Percentiles rank a stretch among this genome's conserved stretches.
Evolutionary conservation across 2,888 invertebrate genomes (phyloP).

Genomic region (Chrysolina haemoptera): DNA sequence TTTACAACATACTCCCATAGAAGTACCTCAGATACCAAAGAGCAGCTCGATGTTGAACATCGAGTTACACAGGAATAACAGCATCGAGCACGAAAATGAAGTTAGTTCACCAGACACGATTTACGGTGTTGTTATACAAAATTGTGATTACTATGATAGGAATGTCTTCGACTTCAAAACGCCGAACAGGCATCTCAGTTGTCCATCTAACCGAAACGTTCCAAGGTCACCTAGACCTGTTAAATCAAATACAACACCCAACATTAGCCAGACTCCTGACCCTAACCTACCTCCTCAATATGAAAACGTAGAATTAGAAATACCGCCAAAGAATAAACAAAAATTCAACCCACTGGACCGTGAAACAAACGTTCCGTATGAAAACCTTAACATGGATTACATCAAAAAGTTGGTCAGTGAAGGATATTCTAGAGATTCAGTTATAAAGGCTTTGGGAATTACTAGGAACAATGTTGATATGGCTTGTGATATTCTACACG

Average conservation of each 20-base stretch:
- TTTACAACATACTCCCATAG: constrained; percentile 58
- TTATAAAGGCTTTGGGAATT: constrained; percentile 92
- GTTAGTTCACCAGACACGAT: constrained; percentile 82
- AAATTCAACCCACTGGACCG: constrained; percentile 65
- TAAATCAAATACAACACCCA: constrained; percentile 75
- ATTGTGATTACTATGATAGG: constrained; percentile 66
- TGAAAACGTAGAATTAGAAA: constrained; percentile 52
- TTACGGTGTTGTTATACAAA: constrained; percentile 80
- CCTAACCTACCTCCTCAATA: constrained; percentile 44
- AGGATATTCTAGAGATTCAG: constrained; percentile 92
- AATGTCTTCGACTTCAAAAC: constrained; percentile 61
- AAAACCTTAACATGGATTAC: constrained; percentile 92
- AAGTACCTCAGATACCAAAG: constrained; percentile 62
- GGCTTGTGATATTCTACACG: constrained; percentile 83
- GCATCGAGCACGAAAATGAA: constrained; percentile 54
- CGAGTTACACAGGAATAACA: constrained; percentile 61
- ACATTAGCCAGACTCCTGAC: constrained; percentile 67
- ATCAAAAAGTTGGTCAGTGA: constrained; percentile 90
- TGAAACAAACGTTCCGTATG: constrained; percentile 76
- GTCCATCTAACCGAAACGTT: constrained; percentile 60
- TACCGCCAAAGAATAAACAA: constrained; percentile 30
- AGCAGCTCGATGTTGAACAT: constrained; percentile 66
- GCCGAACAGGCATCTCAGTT: constrained; percentile 63
- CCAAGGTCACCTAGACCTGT: constrained; percentile 60
- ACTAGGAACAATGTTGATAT: constrained; percentile 94